Base-by-base conservation (phyloP, 2,888 invertebrate genomes). In the Rutpela maculata region DNA sequence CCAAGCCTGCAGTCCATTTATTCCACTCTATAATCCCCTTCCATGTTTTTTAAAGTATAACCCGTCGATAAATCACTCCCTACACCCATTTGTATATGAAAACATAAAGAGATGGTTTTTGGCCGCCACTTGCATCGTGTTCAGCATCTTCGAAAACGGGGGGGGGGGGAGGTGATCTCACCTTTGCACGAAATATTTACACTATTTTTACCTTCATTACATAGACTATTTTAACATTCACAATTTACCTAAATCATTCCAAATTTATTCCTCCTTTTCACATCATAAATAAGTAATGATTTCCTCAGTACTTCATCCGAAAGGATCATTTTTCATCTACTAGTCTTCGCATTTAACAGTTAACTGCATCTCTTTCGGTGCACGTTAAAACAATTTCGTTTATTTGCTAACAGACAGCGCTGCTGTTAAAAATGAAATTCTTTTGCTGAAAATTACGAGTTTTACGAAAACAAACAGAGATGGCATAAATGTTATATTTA, bases 281-380 rank as follows among this genome's bases (percentile, higher is more conserved):
- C 67, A 67, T 26, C 67, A 55, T 67, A 67, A 67, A 67, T 55
- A 67, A 67, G n/a, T 67, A 67, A 26, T n/a, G 55, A 67, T 59
- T 19, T 11, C 12, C 56, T 18, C 17, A 17, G 9, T 19, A 12
- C 1, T 43, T 18, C 7, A 15, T 22, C 17, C 18, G 66, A 66
- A 66, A 66, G n/a, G 50, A 50, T 50, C n/a, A 56, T 67, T 67
- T 67, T 31, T 15, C 56, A 55, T 67, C 11, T 67, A 56, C 10
- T 67, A 12, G 55, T 19, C 7, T 19, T n/a, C 3, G 19, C 22
- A 55, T 50, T 56, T 17, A 67, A 55, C 67, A 55, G 67, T 55
- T 67, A 67, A 67, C 67, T 67, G 56, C 15, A 18, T n/a, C 12
- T 50, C 10, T 11, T 5, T 5, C 22, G 50, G 18, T 35, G 31